Base-by-base conservation (phyloP, 2,888 invertebrate genomes). In the Caenorhabditis sp. region DNA sequence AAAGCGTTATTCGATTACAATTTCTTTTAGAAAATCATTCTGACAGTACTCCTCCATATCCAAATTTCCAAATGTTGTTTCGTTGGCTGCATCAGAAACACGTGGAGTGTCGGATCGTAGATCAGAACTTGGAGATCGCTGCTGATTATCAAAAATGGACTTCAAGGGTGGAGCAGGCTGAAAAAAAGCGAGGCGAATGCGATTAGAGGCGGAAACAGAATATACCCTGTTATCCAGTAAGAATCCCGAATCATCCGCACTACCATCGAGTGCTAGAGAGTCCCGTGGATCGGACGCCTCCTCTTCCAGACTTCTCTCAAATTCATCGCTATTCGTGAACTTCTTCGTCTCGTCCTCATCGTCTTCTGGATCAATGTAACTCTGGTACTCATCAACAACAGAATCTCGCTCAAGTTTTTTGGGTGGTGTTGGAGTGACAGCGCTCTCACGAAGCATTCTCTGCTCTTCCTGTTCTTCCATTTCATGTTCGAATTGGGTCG, bases 181-280 rank as follows among this genome's bases (percentile, higher is more conserved):
- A 8, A 74, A 66, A 59, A 10, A 22, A 14, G 0, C 4, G 12
- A 28, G 16, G 31, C 19, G 51, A 16, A 49, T 38, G 22, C n/a
- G 6, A 22, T 22, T 1, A 1, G 14, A 51, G 5, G 1, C 2
- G 26, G 41, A 3, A 41, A 41, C 26, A 24, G 22, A 61, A 24
- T 26, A 41, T 54, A 80, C 80, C 54, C 47, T 56, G 35, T 77
- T 54, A 38, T 73, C 56, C 14, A 82, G 35, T 41, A 82, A 54
- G 28, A 82, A 82, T 19, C 70, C 58, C 3, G 82, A 82, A 41
- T 82, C 82, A 22, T 82, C 76, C 7, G 82, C 82, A 12, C 61
- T 68, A 24, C 54, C 54, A 41, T 68, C n/a, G 1, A 5, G 8
- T 3, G 16, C 54, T 12, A 22, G 14, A 44, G 16, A 14, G 31